phyloP scores from a whole-genome alignment of 2,888 invertebrate genomes.

The Archips crataeganus region DNA sequence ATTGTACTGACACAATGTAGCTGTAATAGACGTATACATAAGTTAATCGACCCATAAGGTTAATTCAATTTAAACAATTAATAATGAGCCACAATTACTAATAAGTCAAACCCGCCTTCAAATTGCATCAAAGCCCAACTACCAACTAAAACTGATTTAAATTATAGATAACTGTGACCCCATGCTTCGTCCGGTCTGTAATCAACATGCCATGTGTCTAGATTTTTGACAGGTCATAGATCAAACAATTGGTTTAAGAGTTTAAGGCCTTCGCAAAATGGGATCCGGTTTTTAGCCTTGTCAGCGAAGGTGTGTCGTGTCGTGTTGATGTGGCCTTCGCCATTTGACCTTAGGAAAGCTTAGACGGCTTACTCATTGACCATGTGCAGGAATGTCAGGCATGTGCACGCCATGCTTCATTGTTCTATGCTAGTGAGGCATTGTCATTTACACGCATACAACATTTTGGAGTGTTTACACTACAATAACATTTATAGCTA shows the following conservation, averaged over 20 bases:
- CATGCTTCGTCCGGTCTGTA: slow-evolving; percentile 34
- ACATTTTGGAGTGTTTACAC: no score
- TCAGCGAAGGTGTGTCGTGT: slow-evolving; percentile 51
- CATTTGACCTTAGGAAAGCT: slow-evolving; percentile 52
- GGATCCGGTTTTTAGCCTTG: slow-evolving; percentile 42
- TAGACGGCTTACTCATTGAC: slow-evolving; percentile 34
- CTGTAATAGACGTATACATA: no score
- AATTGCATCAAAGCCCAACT: slow-evolving; percentile 32
- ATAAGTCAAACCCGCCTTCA: slow-evolving; percentile 11
- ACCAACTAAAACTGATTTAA: slow-evolving; percentile 34
- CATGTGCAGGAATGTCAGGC: slow-evolving; percentile 33
- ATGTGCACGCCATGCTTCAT: slow-evolving; percentile 36
- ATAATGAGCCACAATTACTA: not conserved
- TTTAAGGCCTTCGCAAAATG: slow-evolving; percentile 24
- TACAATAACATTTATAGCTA: no score
- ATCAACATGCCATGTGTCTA: slow-evolving; percentile 42
- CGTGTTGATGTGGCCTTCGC: slow-evolving; percentile 60
- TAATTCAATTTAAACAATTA: not conserved
- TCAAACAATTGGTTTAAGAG: slow-evolving; percentile 33
- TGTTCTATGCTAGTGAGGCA: slow-evolving; percentile 14
- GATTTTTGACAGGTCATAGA: slow-evolving; percentile 43
- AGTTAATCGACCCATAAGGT: no score
- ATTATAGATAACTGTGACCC: slow-evolving; percentile 32
- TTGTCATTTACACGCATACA: not conserved
- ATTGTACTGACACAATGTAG: no score